Base-by-base conservation (phyloP, 1,140 invertebrate species). In the Zaprionus africanus region DNA sequence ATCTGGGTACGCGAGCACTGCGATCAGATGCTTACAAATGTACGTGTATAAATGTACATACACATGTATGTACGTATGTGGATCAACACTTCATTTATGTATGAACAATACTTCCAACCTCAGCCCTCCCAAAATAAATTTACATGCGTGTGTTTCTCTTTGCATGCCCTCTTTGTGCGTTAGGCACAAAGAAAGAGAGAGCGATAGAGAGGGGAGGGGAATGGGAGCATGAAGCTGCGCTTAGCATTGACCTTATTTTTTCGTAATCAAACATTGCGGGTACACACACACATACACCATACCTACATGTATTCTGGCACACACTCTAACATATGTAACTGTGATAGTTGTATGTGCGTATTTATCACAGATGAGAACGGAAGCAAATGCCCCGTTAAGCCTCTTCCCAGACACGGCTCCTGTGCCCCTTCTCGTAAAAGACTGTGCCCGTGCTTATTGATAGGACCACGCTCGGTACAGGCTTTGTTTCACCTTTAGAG, bases 231-330 rank as follows among this genome's bases (percentile, higher is more conserved):
- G 26, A 41, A 56, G 22, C 53, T 54, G 11, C 13, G 56, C 41
- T 24, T 68, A 49, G 34, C 63, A 66, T 69, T 74, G 63, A 74
- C 56, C 57, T 13, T 17, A 61, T 68, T 74, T 57, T 43, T 28
- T 17, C 17, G 13, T 46, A 51, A 53, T 38, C 34, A 51, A 13
- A 51, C 11, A 51, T 22, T 22, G 12, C 19, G 46, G 24, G 5
- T 5, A 24, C 7, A 13, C 46, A 13, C 4, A 24, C 1, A 5
- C 3, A 13, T 4, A 22, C 46, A 2, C n/a, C 15, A 2, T 5
- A 38, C 4, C 0, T 15, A 38, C 12, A 15, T 38, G 12, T 4
- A n/a, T 41, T 5, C 38, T 31, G 26, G 26, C 9, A 41, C n/a
- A 41, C 38, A n/a, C 15, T 7, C 38, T 17, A 3, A 2, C 7